Conservation (phyloP, 1,140 invertebrate species). For the Capitella teleta region DNA sequence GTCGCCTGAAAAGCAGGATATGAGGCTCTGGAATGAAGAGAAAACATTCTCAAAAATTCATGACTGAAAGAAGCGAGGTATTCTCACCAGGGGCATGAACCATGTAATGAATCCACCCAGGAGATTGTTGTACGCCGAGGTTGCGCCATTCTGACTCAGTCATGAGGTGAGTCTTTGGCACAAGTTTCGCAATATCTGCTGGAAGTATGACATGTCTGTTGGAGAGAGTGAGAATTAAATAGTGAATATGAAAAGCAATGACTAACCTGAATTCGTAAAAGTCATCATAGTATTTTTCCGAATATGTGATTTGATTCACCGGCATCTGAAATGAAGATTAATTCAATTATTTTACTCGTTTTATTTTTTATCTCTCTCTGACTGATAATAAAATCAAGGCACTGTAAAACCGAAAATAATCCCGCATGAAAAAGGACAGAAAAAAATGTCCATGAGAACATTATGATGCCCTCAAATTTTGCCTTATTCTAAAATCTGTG, state of each 20-base stretch:
- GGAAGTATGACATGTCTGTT: slow-evolving; percentile 83
- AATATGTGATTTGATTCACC: slow-evolving; percentile 5
- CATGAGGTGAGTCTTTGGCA: slow-evolving; percentile 86
- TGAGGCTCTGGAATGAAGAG: slow-evolving; percentile 21
- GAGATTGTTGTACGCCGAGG: slow-evolving; percentile 89
- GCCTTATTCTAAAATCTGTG: no score
- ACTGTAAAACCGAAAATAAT: no score
- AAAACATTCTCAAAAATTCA: slow-evolving; percentile 15
- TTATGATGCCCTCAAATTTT: no score
- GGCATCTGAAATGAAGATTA: slow-evolving; percentile 1
- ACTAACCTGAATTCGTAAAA: slow-evolving; percentile 7
- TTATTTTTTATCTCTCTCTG: no score
- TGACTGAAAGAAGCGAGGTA: slow-evolving; percentile 9
- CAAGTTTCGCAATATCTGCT: slow-evolving; percentile 66
- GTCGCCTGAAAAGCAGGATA: slow-evolving; percentile 13
- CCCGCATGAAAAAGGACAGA: no score
- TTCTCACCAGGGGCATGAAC: slow-evolving; percentile 71
- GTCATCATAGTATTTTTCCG: slow-evolving; percentile 6
- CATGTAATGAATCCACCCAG: slow-evolving; percentile 94
- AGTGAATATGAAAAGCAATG: neutral
- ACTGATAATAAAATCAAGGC: no score
- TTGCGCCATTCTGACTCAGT: slow-evolving; percentile 89
- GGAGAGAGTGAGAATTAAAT: neutral
- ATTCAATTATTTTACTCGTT: neutral
- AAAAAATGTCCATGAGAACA: no score